Percentiles rank a stretch among this genome's conserved stretches.
Evolutionary conservation across 2,113 vertebrate species (phyloP).

Genomic region (Vombatus ursinus): DNA sequence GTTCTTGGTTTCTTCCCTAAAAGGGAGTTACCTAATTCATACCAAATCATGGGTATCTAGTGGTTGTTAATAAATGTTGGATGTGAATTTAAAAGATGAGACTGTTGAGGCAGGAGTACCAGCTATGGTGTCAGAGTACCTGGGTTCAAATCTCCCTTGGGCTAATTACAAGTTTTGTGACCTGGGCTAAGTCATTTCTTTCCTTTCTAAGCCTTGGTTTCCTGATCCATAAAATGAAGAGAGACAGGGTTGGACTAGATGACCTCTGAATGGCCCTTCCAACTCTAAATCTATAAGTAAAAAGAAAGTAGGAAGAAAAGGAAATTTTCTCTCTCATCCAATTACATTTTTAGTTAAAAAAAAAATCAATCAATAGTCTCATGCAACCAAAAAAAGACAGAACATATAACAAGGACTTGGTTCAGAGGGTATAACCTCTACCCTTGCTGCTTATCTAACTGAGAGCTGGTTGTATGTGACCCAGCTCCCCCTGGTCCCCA

Average conservation of each 20-base stretch:
- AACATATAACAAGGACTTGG: background rate
- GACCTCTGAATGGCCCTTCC: background rate
- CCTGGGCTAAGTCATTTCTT: background rate
- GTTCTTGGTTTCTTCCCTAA: background rate
- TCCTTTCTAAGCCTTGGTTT: background rate
- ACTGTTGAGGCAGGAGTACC: background rate
- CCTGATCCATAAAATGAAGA: background rate
- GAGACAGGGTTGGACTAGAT: background rate
- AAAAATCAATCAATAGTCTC: slow-evolving; percentile 12
- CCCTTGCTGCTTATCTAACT: background rate
- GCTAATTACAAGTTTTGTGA: background rate
- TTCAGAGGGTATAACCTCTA: background rate
- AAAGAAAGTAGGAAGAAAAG: background rate
- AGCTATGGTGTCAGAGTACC: background rate
- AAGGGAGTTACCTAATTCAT: background rate
- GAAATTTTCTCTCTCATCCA: background rate
- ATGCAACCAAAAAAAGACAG: background rate
- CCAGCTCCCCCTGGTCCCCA: background rate
- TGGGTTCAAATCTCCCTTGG: background rate
- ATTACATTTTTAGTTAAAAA: background rate
- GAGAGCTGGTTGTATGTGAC: background rate
- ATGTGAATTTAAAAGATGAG: background rate
- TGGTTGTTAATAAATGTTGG: background rate
- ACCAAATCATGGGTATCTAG: background rate
- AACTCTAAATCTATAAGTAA: background rate